These are phyloP conservation scores for Lepus americanus DNA, from an alignment of 2,113 vertebrate species.

Conservation along the genomic window DNA sequence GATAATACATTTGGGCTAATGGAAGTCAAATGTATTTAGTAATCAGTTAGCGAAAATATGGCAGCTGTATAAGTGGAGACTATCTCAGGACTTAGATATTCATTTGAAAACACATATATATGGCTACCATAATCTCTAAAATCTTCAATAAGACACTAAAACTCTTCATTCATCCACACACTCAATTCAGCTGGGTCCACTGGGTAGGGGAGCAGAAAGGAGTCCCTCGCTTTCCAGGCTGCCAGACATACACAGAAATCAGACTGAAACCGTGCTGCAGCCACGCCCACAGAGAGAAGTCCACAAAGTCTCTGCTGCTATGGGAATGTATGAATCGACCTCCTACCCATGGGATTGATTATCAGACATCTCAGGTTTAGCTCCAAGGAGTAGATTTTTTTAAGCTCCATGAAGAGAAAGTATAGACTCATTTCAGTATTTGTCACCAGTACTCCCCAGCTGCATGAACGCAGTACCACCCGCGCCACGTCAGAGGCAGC, in stretches of 20 bases:
- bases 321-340: neutral
- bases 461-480: neutral
- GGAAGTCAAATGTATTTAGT: neutral
- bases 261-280: neutral
- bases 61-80: neutral
- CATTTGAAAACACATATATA: neutral
- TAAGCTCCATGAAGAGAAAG: neutral
- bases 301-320: too few species aligned
- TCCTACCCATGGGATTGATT: neutral
- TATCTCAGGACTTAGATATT: neutral
- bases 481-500: accelerated
- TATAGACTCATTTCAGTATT: neutral
- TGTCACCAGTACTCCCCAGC: neutral
- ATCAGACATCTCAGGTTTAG: neutral
- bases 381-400: neutral
- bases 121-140: neutral
- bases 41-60: constrained; percentile 32
- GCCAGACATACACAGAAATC: neutral
- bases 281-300: neutral
- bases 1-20: neutral
- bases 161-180: neutral
- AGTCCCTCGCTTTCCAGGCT: neutral
- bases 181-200: too few species aligned
- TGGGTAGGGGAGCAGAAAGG: too few species aligned
- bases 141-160: neutral